Evolutionary conservation across 2,113 vertebrate species (phyloP).

Genomic region (Eonycteris spelaea): DNA sequence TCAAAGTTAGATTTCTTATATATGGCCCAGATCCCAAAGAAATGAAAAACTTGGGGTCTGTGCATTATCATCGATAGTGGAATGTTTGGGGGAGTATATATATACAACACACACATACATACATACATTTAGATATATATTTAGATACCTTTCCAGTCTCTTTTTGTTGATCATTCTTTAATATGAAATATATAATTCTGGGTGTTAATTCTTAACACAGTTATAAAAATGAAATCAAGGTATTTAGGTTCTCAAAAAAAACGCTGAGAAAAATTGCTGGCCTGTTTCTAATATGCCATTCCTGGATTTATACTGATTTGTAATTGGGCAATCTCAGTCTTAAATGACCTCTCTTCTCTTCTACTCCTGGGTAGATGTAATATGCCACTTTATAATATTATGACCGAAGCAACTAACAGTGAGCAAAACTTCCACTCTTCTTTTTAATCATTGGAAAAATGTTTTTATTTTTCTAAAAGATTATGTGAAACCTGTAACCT

Average conservation of each 20-base stretch:
- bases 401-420: neutral
- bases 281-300: neutral
- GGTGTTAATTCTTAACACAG: conserved; percentile 35
- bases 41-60: conserved; percentile 53
- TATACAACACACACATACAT: too few relatives aligned
- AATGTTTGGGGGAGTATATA: neutral
- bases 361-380: neutral
- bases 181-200: neutral
- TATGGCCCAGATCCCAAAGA: conserved; percentile 19
- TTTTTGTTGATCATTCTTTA: conserved; percentile 51
- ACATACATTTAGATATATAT: too few relatives aligned
- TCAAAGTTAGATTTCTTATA: conserved; percentile 35
- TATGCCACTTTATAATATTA: neutral
- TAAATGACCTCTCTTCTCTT: neutral
- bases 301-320: neutral
- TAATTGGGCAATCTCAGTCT: neutral
- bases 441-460: neutral
- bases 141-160: neutral
- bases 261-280: neutral
- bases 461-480: conserved; percentile 4
- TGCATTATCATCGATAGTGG: conserved; percentile 2
- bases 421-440: neutral
- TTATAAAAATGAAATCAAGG: conserved; percentile 14
- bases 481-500: neutral
- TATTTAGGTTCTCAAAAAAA: conserved; percentile 2